Evolutionary conservation across 2,888 invertebrate genomes (phyloP), one percentile per base, ranked within the genome.

Genomic region (Aphodius sticticus): DNA sequence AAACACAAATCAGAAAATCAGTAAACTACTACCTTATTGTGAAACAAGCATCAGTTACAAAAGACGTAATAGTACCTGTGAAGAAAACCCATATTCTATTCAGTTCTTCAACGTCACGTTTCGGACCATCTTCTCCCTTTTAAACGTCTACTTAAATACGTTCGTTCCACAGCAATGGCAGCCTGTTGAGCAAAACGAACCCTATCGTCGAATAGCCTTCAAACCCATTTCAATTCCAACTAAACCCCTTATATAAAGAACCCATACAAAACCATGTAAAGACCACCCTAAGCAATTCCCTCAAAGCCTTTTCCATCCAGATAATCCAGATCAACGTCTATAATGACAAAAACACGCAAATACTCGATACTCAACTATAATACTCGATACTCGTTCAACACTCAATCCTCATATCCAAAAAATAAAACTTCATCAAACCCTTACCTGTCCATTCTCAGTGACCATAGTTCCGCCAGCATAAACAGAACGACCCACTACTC

Each of bases 371-470:
- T 53, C 53, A 5, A 26, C 26, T 26, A n/a, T n/a, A 26, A 26
- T 26, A 26, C 26, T 26, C 26, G 26, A 1, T 26, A 26, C 26
- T 26, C 26, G 26, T 2, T 3, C 26, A 26, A 26, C 3, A 26
- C 26, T 26, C 26, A 26, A 26, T 26, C 26, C 26, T 26, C 26
- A 26, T n/a, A n/a, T n/a, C 26, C 26, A 26, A 26, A 26, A 26
- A 26, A 26, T 26, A 26, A 26, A 26, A 26, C 26, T 26, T 26
- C 26, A 26, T 71, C 12, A 14, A 71, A 5, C 15, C 76, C 86
- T 84, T 84, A 89, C 89, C 89, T 88, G 89, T 76, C 88, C 89
- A 85, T 89, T 89, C 85, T 89, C 88, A 37, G 89, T 89, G 77
- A 89, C 89, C 89, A 89, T 89, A 37, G 83, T 74, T 79, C 36